phyloP scores from a whole-genome alignment of 2,888 invertebrate genomes.

The Steromphala cineraria region DNA sequence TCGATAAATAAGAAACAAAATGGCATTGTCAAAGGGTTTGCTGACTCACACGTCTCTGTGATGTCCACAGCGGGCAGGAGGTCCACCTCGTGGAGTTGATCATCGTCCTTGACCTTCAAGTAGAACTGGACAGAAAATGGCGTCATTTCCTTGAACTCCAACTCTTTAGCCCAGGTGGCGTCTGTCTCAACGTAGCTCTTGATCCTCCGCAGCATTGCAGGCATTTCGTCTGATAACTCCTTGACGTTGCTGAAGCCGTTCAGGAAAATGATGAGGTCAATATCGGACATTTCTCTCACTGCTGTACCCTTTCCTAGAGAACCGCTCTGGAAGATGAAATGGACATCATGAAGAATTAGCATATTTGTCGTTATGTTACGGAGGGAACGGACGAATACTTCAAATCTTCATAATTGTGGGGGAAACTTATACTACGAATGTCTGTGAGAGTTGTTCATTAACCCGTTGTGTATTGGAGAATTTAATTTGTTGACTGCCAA shows the following conservation, averaged over 20 bases:
- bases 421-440: too few species aligned
- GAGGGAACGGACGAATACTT: too few species aligned
- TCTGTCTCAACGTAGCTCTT: neutral
- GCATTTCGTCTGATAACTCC: neutral
- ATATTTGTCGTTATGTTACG: too few species aligned
- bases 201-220: neutral
- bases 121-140: neutral
- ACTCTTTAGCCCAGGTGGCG: neutral
- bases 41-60: neutral
- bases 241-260: conserved; percentile 5
- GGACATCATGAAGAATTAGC: too few species aligned
- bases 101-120: neutral
- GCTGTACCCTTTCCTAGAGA: neutral
- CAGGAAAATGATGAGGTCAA: conserved; percentile 17
- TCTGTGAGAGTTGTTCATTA: too few species aligned
- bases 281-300: neutral
- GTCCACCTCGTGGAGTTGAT: neutral
- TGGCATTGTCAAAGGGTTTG: neutral
- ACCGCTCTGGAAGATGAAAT: neutral
- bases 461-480: too few species aligned
- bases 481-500: too few species aligned
- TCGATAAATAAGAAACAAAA: too few species aligned
- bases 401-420: too few species aligned
- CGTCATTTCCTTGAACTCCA: neutral
- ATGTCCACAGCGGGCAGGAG: neutral